phyloP scores from a whole-genome alignment of 2,113 vertebrate species.

The Odocoileus hemionus region DNA sequence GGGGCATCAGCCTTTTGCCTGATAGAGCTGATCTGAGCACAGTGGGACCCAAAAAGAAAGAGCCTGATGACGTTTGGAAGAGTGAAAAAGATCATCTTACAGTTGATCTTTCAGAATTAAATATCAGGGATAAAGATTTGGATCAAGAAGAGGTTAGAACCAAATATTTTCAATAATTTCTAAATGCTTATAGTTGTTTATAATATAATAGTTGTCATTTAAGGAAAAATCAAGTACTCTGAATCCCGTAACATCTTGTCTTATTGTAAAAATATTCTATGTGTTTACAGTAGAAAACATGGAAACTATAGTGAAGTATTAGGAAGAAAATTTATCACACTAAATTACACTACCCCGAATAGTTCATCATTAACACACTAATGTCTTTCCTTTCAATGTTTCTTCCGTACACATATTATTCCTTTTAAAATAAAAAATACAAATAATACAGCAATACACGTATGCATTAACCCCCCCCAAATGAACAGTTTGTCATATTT shows the following conservation, averaged over 20 bases:
- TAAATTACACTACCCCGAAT: background rate
- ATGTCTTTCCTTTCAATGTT: background rate
- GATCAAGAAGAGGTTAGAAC: constrained; percentile 91
- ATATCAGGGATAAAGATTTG: constrained; percentile 78
- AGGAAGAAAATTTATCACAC: background rate
- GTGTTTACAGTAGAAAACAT: background rate
- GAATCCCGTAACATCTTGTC: background rate
- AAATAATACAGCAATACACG: background rate
- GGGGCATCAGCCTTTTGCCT: constrained; percentile 76
- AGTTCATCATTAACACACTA: background rate
- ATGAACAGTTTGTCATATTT: background rate
- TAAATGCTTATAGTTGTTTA: background rate
- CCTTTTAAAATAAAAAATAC: constrained; percentile 18
- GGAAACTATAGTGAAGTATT: background rate
- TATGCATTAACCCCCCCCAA: background rate
- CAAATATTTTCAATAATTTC: background rate
- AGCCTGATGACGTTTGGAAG: constrained; percentile 66
- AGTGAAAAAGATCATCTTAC: constrained; percentile 63
- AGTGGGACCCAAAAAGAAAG: constrained; percentile 64
- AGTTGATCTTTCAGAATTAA: constrained; percentile 79
- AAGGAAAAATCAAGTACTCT: constrained; percentile 23
- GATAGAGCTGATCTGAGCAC: constrained; percentile 51
- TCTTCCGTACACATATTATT: background rate
- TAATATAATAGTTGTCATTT: constrained; percentile 8
- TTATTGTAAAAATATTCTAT: constrained; percentile 29